Evolutionary conservation across 2,113 vertebrate genomes (phyloP), one percentile per base, ranked within the genome.

Genomic region (Tyrannus savana): DNA sequence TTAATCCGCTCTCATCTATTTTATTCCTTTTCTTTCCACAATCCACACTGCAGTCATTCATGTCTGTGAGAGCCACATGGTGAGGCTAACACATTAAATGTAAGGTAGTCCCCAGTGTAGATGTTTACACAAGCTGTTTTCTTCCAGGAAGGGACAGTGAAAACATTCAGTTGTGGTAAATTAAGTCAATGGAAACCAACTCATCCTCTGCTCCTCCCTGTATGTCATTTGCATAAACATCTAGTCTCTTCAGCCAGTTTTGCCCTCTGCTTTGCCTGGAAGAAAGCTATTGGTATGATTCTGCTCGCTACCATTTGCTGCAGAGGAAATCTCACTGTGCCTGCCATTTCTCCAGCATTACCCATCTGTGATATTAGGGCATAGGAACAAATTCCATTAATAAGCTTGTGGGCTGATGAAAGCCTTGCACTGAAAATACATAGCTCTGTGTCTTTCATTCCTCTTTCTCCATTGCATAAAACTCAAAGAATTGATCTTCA

Each of bases 401-500:
- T 35, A 52, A 83, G 33, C 21, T 35, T 86, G 47, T 39, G 55
- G 76, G 21, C 22, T 64, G 68, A 69, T 33, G 10, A 64, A 90
- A 37, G 7, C 42, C 69, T 72, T 46, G 75, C 8, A 31, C 18
- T 50, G 59, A 55, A 88, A 59, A 80, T 60, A 44, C 14, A 47
- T 30, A 50, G 30, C 41, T 78, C 83, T 72, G 11, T 22, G 58
- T 33, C 44, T 82, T 67, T 55, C 7, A n/a, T 80, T 93, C 35
- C 12, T 71, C 46, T 50, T 78, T 78, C 55, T 75, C 35, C 6
- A 35, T 6, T 67, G 33, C 42, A 46, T 58, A 86, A 76, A 88
- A 58, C 28, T 77, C 55, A 80, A 84, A 92, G 60, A 67, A 66
- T 42, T 87, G 86, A 77, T 93, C 89, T 94, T 87, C 52, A 72